phyloP scores from a whole-genome alignment of 2,888 invertebrate genomes.

The Archips xylosteana region DNA sequence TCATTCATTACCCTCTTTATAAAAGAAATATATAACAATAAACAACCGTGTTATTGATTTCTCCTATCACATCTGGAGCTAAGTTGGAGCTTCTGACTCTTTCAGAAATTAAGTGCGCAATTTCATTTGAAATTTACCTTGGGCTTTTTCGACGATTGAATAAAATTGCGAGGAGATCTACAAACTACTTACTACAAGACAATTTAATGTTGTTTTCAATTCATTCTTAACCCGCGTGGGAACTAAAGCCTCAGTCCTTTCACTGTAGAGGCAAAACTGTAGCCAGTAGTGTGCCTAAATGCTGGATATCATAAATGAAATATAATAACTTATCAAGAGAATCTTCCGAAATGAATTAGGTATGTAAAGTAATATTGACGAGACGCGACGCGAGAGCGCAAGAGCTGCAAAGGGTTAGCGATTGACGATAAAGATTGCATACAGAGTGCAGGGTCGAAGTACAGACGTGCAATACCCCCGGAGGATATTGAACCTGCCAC shows the following conservation, averaged over 20 bases:
- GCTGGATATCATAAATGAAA: not conserved
- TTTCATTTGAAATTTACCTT: not conserved
- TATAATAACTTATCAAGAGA: not conserved
- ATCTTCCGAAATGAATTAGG: not conserved
- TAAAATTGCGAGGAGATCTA: not conserved
- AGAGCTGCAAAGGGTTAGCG: constrained; percentile 32
- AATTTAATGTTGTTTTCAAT: not conserved
- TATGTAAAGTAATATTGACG: constrained; percentile 6
- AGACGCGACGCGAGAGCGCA: constrained; percentile 2
- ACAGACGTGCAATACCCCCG: constrained; percentile 44
- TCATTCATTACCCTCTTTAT: not conserved
- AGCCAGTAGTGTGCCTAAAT: not conserved
- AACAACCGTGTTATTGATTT: not conserved
- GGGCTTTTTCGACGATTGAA: not conserved
- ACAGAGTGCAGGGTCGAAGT: constrained; percentile 40
- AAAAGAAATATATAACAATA: not conserved
- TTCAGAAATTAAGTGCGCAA: not conserved
- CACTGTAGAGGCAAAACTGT: not conserved
- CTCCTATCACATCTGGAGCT: not conserved
- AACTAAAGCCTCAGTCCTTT: not conserved
- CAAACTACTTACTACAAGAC: not conserved
- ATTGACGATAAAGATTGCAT: constrained; percentile 42
- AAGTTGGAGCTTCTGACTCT: not conserved
- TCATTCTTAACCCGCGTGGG: not conserved
- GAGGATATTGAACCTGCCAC: constrained; percentile 46